A percentile compares a stretch with the other conserved stretches of the same genome.
Conservation (phyloP, 1,140 invertebrate species). For the Drosophila pandora region DNA sequence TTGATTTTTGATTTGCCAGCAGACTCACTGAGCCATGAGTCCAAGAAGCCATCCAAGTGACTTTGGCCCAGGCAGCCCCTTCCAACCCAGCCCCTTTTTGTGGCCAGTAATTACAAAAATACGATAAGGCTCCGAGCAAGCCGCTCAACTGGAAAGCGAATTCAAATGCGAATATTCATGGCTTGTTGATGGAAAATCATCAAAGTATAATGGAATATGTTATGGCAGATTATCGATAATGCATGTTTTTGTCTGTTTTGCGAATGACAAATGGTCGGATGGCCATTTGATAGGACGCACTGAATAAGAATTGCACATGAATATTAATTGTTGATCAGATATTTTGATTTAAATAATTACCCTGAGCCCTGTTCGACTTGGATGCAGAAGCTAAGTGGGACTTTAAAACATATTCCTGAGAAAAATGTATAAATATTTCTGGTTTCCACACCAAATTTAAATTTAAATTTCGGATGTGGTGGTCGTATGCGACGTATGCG, state of each 20-base stretch:
- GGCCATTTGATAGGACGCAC: not conserved
- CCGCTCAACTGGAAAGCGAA: conserved; percentile 24
- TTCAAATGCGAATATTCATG: conserved; percentile 41
- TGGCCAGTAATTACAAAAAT: conserved; percentile 67
- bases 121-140: conserved; percentile 58
- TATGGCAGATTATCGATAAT: conserved; percentile 44
- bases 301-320: conserved; percentile 26
- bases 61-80: not conserved
- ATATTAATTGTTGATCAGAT: conserved; percentile 1
- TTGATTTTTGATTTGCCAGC: conserved; percentile 69
- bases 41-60: conserved; percentile 65
- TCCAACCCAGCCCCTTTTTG: not conserved
- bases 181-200: conserved; percentile 34
- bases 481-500: not conserved
- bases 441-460: not conserved
- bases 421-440: not conserved
- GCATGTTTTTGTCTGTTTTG: conserved; percentile 14
- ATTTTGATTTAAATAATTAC: conserved; percentile 5
- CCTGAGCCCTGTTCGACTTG: not conserved
- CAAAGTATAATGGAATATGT: conserved; percentile 42
- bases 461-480: not conserved
- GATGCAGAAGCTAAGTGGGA: not conserved
- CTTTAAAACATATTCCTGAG: not conserved
- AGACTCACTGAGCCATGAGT: conserved; percentile 51
- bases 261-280: not conserved